A percentile compares a stretch with the other conserved stretches of the same genome.
Evolutionary conservation across 2,797 vertebrate species (phyloP).

Genomic region (Aplochiton taeniatus): DNA sequence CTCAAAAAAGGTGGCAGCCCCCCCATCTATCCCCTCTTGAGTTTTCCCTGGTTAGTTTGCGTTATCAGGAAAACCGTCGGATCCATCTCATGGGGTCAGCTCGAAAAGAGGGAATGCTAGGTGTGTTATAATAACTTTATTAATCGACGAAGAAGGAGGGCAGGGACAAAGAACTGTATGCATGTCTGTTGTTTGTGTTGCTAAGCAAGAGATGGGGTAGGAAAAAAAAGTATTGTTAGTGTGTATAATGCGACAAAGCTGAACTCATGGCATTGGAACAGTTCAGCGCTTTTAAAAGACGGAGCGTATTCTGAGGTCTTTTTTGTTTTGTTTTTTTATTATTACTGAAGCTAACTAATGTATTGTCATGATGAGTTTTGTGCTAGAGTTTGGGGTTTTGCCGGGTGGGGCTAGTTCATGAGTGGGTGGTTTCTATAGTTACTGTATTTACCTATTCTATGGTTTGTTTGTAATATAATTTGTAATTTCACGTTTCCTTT

Average conservation of each 20-base stretch:
- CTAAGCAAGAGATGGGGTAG: conserved; percentile 61
- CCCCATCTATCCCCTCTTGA: conserved; percentile 20
- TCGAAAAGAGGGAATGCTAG: conserved; percentile 4
- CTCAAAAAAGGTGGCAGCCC: conserved; percentile 32
- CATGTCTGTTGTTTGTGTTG: conserved; percentile 73
- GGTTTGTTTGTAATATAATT: conserved; percentile 75
- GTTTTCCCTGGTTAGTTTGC: conserved; percentile 31
- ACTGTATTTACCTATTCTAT: conserved; percentile 77
- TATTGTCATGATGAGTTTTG: conserved; percentile 70
- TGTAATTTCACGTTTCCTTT: conserved; percentile 76
- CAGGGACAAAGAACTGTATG: conserved; percentile 59
- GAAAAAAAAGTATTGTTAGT: conserved; percentile 54
- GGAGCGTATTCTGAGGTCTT: conserved; percentile 55
- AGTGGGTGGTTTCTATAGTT: conserved; percentile 75
- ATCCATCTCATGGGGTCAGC: conserved; percentile 49
- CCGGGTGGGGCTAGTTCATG: conserved; percentile 46
- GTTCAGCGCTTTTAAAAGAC: conserved; percentile 60
- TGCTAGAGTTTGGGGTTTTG: conserved; percentile 65
- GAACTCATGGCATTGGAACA: conserved; percentile 64
- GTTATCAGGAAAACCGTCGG: conserved; percentile 65
- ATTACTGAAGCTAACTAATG: conserved; percentile 74
- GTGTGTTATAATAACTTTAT: conserved; percentile 48
- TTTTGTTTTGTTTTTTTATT: conserved; percentile 48
- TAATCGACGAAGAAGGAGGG: conserved; percentile 49
- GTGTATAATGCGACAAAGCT: conserved; percentile 68